phyloP scores from a whole-genome alignment of 1,140 invertebrate species.

The Saccostrea cuccullata region DNA sequence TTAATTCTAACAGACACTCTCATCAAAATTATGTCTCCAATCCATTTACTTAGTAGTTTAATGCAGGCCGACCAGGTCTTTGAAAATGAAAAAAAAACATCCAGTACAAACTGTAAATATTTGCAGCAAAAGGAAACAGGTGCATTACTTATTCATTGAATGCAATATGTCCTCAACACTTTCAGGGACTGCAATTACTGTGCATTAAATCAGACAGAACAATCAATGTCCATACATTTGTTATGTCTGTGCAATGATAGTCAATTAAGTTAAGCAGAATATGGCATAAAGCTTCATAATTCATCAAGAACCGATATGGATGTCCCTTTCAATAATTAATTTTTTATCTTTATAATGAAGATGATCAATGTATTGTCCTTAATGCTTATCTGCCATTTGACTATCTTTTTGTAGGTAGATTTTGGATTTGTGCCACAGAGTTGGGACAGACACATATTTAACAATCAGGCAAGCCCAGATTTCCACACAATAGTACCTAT shows the following conservation, averaged over 20 bases:
- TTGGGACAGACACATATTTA: not conserved
- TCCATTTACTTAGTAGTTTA: no score
- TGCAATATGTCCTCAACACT: not conserved
- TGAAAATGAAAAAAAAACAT: no score
- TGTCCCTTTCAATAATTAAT: slow-evolving; percentile 6
- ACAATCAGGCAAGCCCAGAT: not conserved
- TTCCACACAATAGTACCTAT: slow-evolving; percentile 24
- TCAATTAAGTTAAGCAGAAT: not conserved
- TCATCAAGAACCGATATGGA: not conserved
- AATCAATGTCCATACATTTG: not conserved
- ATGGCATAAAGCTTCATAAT: not conserved
- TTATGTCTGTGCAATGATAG: not conserved
- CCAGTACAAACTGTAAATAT: no score
- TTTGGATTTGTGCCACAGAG: slow-evolving; percentile 15
- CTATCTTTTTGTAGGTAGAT: not conserved
- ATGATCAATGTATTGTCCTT: not conserved
- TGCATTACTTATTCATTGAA: not conserved
- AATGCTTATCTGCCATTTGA: not conserved
- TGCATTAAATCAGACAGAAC: not conserved
- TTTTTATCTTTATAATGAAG: not conserved
- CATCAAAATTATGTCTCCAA: no score
- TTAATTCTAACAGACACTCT: no score
- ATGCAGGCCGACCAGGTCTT: no score
- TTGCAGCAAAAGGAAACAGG: no score
- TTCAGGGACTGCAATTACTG: not conserved